Percentiles rank a stretch among this genome's conserved stretches.
phyloP scores from a whole-genome alignment of 2,797 vertebrate species.

The Valencia hispanica region DNA sequence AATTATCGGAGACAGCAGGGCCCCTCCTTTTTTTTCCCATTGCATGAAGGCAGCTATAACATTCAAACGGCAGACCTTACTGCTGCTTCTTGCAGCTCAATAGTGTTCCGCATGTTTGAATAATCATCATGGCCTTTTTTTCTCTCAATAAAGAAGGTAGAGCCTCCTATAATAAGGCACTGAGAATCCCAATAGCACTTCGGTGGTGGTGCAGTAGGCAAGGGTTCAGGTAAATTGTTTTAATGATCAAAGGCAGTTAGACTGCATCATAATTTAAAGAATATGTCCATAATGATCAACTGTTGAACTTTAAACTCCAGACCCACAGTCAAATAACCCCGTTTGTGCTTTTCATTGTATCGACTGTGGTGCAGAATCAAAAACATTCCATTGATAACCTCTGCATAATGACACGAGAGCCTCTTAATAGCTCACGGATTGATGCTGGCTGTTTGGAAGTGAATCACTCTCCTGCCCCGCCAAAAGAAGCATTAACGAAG shows the following conservation, averaged over 20 bases:
- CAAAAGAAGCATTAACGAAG: constrained; percentile 57
- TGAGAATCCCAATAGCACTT: constrained; percentile 28
- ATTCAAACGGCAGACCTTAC: constrained; percentile 67
- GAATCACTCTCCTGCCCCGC: constrained; percentile 42
- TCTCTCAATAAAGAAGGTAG: constrained; percentile 61
- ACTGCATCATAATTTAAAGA: constrained; percentile 23
- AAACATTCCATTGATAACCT: constrained; percentile 42
- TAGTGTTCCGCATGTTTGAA: constrained; percentile 67
- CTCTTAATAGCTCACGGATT: constrained; percentile 48
- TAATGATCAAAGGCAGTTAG: constrained; percentile 20
- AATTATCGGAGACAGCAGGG: constrained; percentile 74
- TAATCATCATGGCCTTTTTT: constrained; percentile 63
- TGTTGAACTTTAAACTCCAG: constrained; percentile 22
- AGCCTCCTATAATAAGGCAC: constrained; percentile 58
- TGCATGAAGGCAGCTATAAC: constrained; percentile 66
- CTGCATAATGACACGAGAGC: constrained; percentile 43
- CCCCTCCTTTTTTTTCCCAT: constrained; percentile 48
- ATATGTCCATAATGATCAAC: constrained; percentile 32
- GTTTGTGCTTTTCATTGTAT: constrained; percentile 29
- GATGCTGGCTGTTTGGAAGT: constrained; percentile 48
- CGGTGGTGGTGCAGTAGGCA: constrained; percentile 12
- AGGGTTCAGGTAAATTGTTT: constrained; percentile 11
- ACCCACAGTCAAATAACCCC: constrained; percentile 15
- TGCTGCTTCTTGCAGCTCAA: constrained; percentile 62
- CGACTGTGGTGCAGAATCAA: constrained; percentile 40